phyloP scores from a whole-genome alignment of 2,797 vertebrate species.

The Cyprinodon diabolis region DNA sequence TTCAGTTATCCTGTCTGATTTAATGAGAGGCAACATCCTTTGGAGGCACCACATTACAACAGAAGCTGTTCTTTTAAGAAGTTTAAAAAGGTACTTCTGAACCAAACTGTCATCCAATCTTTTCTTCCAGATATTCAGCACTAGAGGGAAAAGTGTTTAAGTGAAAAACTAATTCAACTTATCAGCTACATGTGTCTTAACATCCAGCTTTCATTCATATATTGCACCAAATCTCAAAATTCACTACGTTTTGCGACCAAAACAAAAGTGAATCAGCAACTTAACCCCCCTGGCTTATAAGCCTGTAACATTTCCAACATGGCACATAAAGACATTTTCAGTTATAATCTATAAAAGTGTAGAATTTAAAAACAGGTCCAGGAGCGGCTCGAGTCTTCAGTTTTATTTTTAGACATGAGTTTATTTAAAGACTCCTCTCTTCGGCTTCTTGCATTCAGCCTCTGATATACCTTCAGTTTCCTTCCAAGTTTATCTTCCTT shows the following conservation, averaged over 20 bases:
- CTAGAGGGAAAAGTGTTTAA: not conserved
- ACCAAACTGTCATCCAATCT: not conserved
- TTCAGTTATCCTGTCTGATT: not conserved
- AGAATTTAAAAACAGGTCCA: constrained; percentile 51
- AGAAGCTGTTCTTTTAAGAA: not conserved
- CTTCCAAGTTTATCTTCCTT: not conserved
- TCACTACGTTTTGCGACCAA: constrained; percentile 17
- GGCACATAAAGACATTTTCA: constrained; percentile 41
- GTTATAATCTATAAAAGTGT: constrained; percentile 55
- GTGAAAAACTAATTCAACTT: not conserved
- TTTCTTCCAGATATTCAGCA: not conserved
- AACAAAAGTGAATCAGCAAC: constrained; percentile 9
- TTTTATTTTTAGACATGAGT: constrained; percentile 9
- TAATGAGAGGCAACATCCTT: not conserved
- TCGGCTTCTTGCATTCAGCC: constrained; percentile 12
- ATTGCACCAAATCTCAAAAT: constrained; percentile 64
- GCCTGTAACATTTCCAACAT: constrained; percentile 27
- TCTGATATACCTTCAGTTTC: not conserved
- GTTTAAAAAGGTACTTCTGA: not conserved
- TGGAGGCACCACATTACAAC: too few species aligned
- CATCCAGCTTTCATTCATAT: constrained; percentile 31
- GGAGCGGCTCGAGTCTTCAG: constrained; percentile 27
- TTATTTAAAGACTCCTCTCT: constrained; percentile 18
- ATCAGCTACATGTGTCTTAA: constrained; percentile 18
- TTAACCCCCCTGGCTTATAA: constrained; percentile 14